phyloP scores from a whole-genome alignment of 1,140 invertebrate species.

The Zaprionus davidi region DNA sequence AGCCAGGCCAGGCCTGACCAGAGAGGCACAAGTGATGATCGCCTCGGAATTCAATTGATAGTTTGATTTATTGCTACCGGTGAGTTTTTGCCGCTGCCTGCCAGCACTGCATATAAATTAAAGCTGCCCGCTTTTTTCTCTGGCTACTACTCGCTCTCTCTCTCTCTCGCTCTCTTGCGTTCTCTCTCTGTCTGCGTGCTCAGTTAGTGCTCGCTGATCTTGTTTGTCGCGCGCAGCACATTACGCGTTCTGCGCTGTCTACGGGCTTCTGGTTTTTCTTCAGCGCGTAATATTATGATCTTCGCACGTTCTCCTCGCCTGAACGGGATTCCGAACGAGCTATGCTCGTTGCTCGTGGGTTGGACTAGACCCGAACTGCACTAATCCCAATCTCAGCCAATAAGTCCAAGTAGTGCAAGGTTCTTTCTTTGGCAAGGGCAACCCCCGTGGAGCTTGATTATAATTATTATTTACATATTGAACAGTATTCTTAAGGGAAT shows the following conservation, averaged over 20 bases:
- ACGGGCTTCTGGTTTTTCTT: slow-evolving; percentile 76
- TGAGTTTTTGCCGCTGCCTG: slow-evolving; percentile 66
- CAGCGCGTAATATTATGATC: slow-evolving; percentile 59
- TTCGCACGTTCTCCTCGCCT: slow-evolving; percentile 34
- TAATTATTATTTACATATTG: background rate
- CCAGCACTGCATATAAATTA: slow-evolving; percentile 72
- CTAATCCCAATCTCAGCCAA: background rate
- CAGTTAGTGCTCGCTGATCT: slow-evolving; percentile 73
- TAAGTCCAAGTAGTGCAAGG: background rate
- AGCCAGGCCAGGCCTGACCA: slow-evolving; percentile 33
- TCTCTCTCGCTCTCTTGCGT: background rate
- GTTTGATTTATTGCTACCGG: slow-evolving; percentile 84
- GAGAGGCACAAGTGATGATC: slow-evolving; percentile 76
- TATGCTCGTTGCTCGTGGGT: background rate
- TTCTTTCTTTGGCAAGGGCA: background rate
- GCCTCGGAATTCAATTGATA: slow-evolving; percentile 84
- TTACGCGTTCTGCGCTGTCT: slow-evolving; percentile 60
- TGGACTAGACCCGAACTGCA: background rate
- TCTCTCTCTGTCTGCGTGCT: slow-evolving; percentile 16
- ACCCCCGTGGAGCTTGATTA: background rate
- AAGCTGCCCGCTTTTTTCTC: slow-evolving; percentile 65
- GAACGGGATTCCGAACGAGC: background rate
- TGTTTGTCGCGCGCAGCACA: slow-evolving; percentile 78
- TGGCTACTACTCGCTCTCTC: background rate
- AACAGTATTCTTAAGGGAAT: background rate